Conservation (phyloP, 2,797 vertebrate species). For the Jordanella pulchra region DNA sequence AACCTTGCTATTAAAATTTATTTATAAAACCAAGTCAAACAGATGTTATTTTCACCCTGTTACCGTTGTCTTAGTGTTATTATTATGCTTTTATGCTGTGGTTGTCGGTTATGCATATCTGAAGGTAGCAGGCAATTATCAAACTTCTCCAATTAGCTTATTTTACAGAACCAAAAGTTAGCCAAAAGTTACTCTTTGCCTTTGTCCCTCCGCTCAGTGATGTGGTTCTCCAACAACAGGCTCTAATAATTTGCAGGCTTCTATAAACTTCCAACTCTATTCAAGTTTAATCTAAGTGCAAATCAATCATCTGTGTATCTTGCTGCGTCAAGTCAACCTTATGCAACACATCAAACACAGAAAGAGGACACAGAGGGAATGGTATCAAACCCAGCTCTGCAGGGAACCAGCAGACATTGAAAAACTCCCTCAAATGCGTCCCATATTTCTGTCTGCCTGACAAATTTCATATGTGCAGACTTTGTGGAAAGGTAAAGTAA, state of each 20-base stretch:
- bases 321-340: conserved; percentile 58
- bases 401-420: conserved; percentile 50
- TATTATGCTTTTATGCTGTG: conserved; percentile 15
- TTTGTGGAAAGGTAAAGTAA: conserved; percentile 58
- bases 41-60: not conserved
- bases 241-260: conserved; percentile 51
- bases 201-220: conserved; percentile 14
- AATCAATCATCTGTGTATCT: conserved; percentile 67
- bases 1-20: not conserved
- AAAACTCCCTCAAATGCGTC: conserved; percentile 53
- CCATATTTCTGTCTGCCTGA: conserved; percentile 58
- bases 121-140: conserved; percentile 5
- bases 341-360: conserved; percentile 62
- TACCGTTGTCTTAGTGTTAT: not conserved
- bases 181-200: conserved; percentile 40
- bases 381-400: conserved; percentile 58
- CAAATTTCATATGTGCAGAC: conserved; percentile 54
- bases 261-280: conserved; percentile 48
- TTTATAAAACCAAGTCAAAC: not conserved
- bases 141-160: conserved; percentile 53
- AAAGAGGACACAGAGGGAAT: conserved; percentile 56
- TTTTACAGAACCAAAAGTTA: conserved; percentile 39
- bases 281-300: conserved; percentile 65
- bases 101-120: not conserved
- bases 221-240: conserved; percentile 34